Evolutionary conservation across 64 coral and sea anemone genomes (phyloP), one percentile per base, ranked within the genome.

Genomic region (Orbicella faveolata): DNA sequence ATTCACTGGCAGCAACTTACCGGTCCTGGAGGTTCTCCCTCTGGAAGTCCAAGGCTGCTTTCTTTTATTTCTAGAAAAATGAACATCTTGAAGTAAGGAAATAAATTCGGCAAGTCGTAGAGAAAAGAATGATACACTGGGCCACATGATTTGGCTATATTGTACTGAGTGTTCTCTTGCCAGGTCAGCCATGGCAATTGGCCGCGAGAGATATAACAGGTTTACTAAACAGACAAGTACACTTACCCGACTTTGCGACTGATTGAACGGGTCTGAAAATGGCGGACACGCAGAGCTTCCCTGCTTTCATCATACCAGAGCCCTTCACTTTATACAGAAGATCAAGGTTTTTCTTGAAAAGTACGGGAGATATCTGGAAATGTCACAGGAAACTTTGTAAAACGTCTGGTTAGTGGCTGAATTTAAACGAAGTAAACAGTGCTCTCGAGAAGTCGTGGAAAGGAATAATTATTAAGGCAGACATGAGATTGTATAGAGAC

Each of bases 211-310:
- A 48, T 48, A 48, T 5, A 48, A 48, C 44, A 48, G 44, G 44
- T 59, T 59, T 19, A 10, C 77, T 51, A 4, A 8, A 12, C 19
- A 9, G 34, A 51, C 44, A 73, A 19, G 73, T 15, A 9, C 23
- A 89, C 88, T 67, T 86, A 94, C 93, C 88, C 11, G 93, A 90
- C 79, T 94, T 90, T 17, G 67, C 86, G 14, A 94, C 88, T 11
- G 93, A 83, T 61, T 75, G 61, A 66, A 90, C 88, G 2, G 93
- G 88, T 70, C 93, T 67, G 72, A 94, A 94, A 10, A 94, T 70
- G 25, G 79, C 88, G 20, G 93, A 94, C 6, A 94, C 81, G 36
- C 93, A 94, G 12, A 94, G 61, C 57, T 86, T 94, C 6, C 93
- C 93, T 2, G 93, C 77, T 69, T 89, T 80, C 81, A 90, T 90